Evolutionary conservation across 2,113 vertebrate species (phyloP).

Genomic region (Lepus americanus): DNA sequence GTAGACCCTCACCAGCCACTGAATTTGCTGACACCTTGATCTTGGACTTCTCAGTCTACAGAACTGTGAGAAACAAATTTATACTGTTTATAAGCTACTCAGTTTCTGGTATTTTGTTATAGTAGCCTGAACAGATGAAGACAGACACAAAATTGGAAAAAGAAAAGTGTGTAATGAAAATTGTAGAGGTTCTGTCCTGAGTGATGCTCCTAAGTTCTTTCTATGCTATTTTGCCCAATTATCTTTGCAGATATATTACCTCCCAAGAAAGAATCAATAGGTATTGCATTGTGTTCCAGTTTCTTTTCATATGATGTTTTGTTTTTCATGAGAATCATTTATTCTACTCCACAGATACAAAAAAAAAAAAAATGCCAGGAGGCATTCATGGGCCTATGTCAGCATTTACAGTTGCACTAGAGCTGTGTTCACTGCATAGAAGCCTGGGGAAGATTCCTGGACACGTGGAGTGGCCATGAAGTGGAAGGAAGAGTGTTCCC

Average conservation of each 20-base stretch:
- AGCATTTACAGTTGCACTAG: not conserved
- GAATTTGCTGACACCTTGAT: not conserved
- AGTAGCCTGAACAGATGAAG: not conserved
- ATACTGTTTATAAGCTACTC: not conserved
- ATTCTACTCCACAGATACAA: not conserved
- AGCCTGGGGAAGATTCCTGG: rapidly evolving
- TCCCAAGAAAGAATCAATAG: slow-evolving; percentile 8
- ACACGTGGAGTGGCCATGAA: rapidly evolving
- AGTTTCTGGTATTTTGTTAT: not conserved
- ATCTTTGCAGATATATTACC: slow-evolving; percentile 27
- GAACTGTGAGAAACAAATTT: not conserved
- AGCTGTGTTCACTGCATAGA: not conserved
- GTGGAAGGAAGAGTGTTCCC: not conserved
- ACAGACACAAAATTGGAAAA: not conserved
- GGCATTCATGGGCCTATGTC: not conserved
- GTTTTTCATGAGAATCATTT: not conserved
- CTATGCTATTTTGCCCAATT: not conserved
- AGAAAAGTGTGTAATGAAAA: not conserved
- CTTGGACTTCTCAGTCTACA: not conserved
- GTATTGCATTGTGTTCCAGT: not conserved
- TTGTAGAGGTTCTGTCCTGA: not conserved
- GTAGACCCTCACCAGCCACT: not conserved
- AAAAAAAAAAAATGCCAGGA: not conserved
- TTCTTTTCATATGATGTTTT: not conserved
- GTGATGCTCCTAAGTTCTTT: not conserved